Percentiles rank a stretch among this genome's conserved stretches.
These are phyloP conservation scores for Calcarius lapponicus DNA, from an alignment of 2,797 vertebrate species.

Conservation along the genomic window DNA sequence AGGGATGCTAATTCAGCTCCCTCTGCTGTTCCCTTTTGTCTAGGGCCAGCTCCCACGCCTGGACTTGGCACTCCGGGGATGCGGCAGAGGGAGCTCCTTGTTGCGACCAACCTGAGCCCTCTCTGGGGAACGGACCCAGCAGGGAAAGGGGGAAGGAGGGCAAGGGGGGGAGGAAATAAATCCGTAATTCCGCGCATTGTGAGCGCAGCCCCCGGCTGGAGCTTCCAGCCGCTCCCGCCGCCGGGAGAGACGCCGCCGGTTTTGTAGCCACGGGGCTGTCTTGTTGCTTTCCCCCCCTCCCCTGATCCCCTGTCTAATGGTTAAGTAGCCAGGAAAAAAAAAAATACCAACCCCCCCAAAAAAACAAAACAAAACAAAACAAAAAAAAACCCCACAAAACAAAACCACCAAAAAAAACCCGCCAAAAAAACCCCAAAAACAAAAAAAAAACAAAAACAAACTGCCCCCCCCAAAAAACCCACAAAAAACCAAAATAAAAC, in stretches of 20 bases:
- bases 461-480: no score
- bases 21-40: slow-evolving; percentile 72
- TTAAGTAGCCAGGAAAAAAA: not conserved
- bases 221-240: not conserved
- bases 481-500: no score
- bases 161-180: slow-evolving; percentile 11
- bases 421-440: not conserved
- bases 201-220: not conserved
- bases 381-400: no score
- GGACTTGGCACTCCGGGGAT: slow-evolving; percentile 58
- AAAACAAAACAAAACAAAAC: no score
- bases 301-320: not conserved
- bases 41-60: slow-evolving; percentile 67
- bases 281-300: not conserved
- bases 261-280: slow-evolving; percentile 25
- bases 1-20: slow-evolving; percentile 75
- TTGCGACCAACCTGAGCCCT: slow-evolving; percentile 32
- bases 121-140: slow-evolving; percentile 31
- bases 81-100: slow-evolving; percentile 68
- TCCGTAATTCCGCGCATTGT: not conserved
- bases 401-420: no score
- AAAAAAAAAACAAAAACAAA: no score
- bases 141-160: slow-evolving; percentile 1
- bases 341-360: no score
- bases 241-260: not conserved